phyloP scores from a whole-genome alignment of 1,140 invertebrate species.

The Brachionus manjavacas region DNA sequence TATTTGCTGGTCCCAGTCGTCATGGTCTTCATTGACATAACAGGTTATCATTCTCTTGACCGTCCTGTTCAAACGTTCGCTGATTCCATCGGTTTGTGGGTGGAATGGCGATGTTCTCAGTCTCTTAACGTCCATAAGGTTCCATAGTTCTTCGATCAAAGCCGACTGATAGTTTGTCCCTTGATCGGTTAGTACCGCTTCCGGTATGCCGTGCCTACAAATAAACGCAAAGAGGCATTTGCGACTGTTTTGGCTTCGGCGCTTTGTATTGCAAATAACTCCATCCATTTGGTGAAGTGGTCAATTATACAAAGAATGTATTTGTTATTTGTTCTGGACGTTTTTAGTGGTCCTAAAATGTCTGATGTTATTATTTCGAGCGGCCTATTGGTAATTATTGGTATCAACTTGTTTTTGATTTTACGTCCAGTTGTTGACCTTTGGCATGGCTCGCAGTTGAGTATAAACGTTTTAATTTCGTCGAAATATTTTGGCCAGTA shows the following conservation, averaged over 20 bases:
- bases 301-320: too few species aligned
- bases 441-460: background rate
- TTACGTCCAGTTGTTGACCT: background rate
- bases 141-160: constrained; percentile 30
- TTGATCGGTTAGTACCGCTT: background rate
- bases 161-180: background rate
- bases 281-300: background rate
- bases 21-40: background rate
- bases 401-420: background rate
- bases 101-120: constrained; percentile 48
- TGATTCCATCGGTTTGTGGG: constrained; percentile 49
- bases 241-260: background rate
- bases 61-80: constrained; percentile 49
- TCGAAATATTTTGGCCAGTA: background rate
- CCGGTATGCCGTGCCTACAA: background rate
- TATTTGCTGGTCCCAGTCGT: background rate
- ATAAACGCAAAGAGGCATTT: background rate
- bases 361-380: too few species aligned
- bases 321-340: too few species aligned
- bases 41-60: constrained; percentile 29
- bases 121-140: background rate
- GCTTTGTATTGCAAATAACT: background rate
- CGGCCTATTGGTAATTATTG: constrained; percentile 23
- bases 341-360: too few species aligned
- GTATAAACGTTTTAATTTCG: background rate